These are phyloP conservation scores for Semotilus atromaculatus DNA, from an alignment of 2,797 vertebrate genomes.

Conservation along the genomic window DNA sequence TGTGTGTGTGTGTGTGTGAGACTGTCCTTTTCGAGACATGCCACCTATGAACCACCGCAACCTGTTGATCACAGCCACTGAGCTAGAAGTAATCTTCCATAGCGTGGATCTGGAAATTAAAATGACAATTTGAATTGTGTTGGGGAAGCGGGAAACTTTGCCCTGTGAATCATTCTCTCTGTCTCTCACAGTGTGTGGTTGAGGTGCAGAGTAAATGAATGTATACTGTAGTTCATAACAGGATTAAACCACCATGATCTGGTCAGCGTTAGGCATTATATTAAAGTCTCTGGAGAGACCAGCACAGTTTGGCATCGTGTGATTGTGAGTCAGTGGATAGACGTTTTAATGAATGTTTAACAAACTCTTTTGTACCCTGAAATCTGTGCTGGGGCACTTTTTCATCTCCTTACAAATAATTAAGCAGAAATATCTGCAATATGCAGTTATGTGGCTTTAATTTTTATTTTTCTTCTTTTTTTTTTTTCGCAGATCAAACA, in stretches of 20 bases:
- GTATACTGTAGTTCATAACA: constrained; percentile 51
- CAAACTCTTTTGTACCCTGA: background rate
- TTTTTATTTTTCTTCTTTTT: fast-evolving
- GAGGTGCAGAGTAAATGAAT: constrained; percentile 33
- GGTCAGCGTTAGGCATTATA: constrained; percentile 44
- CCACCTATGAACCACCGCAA: constrained; percentile 53
- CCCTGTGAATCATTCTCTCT: constrained; percentile 56
- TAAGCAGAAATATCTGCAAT: background rate
- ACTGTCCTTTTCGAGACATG: constrained; percentile 49
- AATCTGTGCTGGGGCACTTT: background rate
- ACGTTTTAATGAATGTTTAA: constrained; percentile 12
- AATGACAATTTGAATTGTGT: constrained; percentile 62
- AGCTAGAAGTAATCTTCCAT: constrained; percentile 58
- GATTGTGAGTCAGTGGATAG: constrained; percentile 37
- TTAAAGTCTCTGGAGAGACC: constrained; percentile 27
- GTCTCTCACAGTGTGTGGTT: constrained; percentile 51
- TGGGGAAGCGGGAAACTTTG: constrained; percentile 56
- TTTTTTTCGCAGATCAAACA: too few relatives aligned
- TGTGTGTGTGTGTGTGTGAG: constrained; percentile 32
- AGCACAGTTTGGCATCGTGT: constrained; percentile 10
- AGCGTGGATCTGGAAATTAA: constrained; percentile 58
- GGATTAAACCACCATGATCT: constrained; percentile 54
- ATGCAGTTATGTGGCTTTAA: too few relatives aligned
- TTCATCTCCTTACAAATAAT: background rate
- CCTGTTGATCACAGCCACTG: constrained; percentile 56